These are phyloP conservation scores for Leptopilina syphax DNA, from an alignment of 2,888 invertebrate species.

Conservation along the genomic window DNA sequence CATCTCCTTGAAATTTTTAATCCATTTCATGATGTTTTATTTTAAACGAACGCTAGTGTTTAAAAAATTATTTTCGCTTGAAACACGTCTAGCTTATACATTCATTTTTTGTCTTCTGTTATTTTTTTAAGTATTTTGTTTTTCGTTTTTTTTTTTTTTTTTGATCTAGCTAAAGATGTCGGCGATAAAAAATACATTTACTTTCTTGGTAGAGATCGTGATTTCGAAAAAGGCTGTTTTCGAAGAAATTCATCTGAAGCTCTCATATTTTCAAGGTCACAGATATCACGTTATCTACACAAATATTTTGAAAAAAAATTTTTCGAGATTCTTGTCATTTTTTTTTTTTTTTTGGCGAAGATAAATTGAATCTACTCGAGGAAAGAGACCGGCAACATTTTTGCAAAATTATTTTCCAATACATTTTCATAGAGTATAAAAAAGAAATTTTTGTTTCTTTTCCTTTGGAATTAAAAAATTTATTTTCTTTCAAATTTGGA, in stretches of 20 bases:
- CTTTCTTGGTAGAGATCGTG: slow-evolving; percentile 13
- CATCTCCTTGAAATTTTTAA: neutral
- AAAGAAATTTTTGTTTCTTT: slow-evolving; percentile 4
- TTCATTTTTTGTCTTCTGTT: too few species aligned
- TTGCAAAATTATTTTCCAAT: slow-evolving; percentile 24
- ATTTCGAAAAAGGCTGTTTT: slow-evolving; percentile 15
- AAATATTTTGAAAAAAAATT: neutral
- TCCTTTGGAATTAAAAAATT: neutral
- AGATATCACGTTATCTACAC: slow-evolving; percentile 17
- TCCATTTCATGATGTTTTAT: neutral
- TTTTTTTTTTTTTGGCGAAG: neutral
- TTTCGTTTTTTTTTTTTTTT: neutral
- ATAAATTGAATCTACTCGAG: slow-evolving; percentile 2
- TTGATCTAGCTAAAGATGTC: slow-evolving; percentile 16
- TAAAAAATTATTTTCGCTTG: slow-evolving; percentile 20
- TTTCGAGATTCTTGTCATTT: neutral
- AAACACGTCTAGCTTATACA: slow-evolving; percentile 13
- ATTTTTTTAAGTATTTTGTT: too few species aligned
- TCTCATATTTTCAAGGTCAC: slow-evolving; percentile 19
- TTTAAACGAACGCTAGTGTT: neutral
- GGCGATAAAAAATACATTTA: slow-evolving; percentile 30
- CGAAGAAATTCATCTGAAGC: slow-evolving; percentile 2
- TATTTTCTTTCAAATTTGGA: too few species aligned
- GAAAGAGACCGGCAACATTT: slow-evolving; percentile 27
- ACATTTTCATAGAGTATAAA: neutral